Evolutionary conservation across 2,888 invertebrate species (phyloP), one percentile per base, ranked within the genome.

Genomic region (Muschampia plurimacula): DNA sequence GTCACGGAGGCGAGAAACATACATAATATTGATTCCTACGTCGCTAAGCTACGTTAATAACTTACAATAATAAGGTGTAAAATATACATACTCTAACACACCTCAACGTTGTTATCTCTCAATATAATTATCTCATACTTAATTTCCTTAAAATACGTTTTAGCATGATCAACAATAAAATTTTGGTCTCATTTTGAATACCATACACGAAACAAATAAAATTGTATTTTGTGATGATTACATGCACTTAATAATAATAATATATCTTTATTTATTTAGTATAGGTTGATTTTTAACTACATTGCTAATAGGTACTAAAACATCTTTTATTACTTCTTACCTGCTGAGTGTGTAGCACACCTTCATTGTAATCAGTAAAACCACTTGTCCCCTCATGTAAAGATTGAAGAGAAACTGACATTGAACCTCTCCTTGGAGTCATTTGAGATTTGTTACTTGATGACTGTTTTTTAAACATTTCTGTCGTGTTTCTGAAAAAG

Each of bases 401-500:
- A 1, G 91, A 93, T 73, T 91, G 92, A 69, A 93, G 81, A 0
- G 93, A 93, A 13, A 88, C 82, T 1, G 93, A 93, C 82, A 89
- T 88, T 0, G 93, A 92, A 10, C 85, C 89, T 49, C 85, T 85
- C 7, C 90, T 81, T 64, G 84, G 82, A 52, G 86, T 77, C 0
- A 77, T 74, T 46, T 85, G 83, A 8, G 84, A 81, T 76, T 86
- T 89, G 67, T 77, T 76, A 67, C 73, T 73, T 32, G 77, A 73
- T 1, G 92, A 87, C 64, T 91, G 90, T 28, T 85, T 85, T 76
- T 88, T 90, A 69, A 94, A 94, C 74, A 92, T 87, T 79, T 93
- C 92, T 0, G 92, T 89, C 0, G 94, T 93, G 74, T 94, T 94
- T 74, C 86, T 91, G 10, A 93, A 80, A 76, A 94, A 93, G 78